Percentiles rank a stretch among this genome's conserved stretches.
Evolutionary conservation across 2,888 invertebrate species (phyloP).

Genomic region (Drosophila acutilabella): DNA sequence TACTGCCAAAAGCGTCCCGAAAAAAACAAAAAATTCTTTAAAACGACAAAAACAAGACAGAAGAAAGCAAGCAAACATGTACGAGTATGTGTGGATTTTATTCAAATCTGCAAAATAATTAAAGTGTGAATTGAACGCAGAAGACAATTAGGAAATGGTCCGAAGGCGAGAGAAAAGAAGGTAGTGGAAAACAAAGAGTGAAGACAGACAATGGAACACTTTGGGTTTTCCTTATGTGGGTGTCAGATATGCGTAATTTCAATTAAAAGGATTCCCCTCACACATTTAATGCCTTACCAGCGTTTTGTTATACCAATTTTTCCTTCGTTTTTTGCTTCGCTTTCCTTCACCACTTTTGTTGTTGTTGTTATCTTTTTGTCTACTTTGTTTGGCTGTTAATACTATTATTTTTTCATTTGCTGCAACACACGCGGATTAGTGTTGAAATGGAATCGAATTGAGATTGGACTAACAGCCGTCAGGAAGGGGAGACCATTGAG

Average conservation of each 20-base stretch:
- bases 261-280: slow-evolving; percentile 46
- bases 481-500: too few species aligned
- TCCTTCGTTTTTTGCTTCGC: neutral
- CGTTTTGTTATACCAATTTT: slow-evolving; percentile 25
- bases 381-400: slow-evolving; percentile 58
- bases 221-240: slow-evolving; percentile 9
- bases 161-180: slow-evolving; percentile 11
- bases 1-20: slow-evolving; percentile 62
- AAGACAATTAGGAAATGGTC: slow-evolving; percentile 77
- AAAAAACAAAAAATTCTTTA: slow-evolving; percentile 58
- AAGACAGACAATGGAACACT: slow-evolving; percentile 3
- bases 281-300: slow-evolving; percentile 23
- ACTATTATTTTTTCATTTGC: slow-evolving; percentile 77
- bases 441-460: slow-evolving; percentile 59
- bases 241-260: slow-evolving; percentile 60
- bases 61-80: slow-evolving; percentile 18
- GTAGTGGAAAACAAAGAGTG: neutral
- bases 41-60: slow-evolving; percentile 61
- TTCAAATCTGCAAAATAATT: slow-evolving; percentile 80
- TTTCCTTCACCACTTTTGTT: slow-evolving; percentile 23
- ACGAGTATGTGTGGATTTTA: slow-evolving; percentile 55
- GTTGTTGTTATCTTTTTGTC: slow-evolving; percentile 13
- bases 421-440: slow-evolving; percentile 67
- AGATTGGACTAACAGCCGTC: slow-evolving; percentile 5
- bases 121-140: slow-evolving; percentile 70